Evolutionary conservation across 2,797 vertebrate species (phyloP), one percentile per base, ranked within the genome.

Genomic region (Eurystomus glaucurus): DNA sequence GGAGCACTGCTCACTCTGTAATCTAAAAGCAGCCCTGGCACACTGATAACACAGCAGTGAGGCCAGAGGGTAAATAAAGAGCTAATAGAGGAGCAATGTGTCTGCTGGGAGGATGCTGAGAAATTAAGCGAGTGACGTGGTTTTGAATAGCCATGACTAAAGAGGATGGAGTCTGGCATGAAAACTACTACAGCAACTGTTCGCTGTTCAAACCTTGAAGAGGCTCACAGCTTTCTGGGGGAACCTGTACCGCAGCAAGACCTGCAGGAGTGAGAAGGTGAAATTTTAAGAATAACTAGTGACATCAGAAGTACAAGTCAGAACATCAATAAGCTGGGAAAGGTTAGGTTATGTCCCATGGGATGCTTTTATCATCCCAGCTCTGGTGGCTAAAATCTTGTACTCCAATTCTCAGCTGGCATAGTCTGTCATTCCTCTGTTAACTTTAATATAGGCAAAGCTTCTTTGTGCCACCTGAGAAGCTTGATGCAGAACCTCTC

Each of bases 291-390:
- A 94, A 41, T 76, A 93, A 90, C 39, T 35, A 41, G 48, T 88
- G 83, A 69, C 39, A 90, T 79, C 77, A 87, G 70, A 80, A 82
- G 35, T 45, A 74, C 33, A 75, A 90, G 80, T 55, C 90, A 85
- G 88, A 90, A 81, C 85, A 92, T 85, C 82, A 90, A 92, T 92
- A 86, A 87, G 33, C 80, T 92, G 77, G 64, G 74, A 94, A 94
- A 89, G 62, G 39, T 79, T 90, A 93, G 33, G 66, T 74, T 95
- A 74, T 66, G 45, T 92, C 90, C 72, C 62, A 72, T 39, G 65
- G 54, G 77, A 92, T 90, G 61, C 77, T 86, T 90, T 96, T 48
- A 90, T 84, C 86, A 82, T 74, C 86, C 90, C 74, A 89, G 58
- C 26, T 93, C 61, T 84, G 33, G 82, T 81, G 75, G 60, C 64